Base-by-base conservation (phyloP, 1,140 invertebrate species). In the Coenobita brevimanus region DNA sequence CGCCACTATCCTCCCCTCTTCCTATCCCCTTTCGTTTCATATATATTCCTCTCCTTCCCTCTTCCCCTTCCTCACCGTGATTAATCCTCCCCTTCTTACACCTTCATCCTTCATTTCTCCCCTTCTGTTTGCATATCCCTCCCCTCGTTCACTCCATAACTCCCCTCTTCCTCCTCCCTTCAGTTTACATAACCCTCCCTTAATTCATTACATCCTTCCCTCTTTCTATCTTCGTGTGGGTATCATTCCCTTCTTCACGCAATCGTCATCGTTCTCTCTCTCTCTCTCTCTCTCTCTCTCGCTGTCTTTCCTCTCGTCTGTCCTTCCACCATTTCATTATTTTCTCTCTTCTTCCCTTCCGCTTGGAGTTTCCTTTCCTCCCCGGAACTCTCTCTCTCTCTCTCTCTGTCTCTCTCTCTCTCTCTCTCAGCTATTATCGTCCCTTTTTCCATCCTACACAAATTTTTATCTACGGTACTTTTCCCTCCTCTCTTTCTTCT, bases 401-500 rank as follows among this genome's bases (percentile, higher is more conserved):
- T 71, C 67, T 71, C 67, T 33, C n/a, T 27, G n/a, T 33, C 67
- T 71, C 67, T 71, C 67, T 71, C 67, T 71, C 67, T 71, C 67
- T 71, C 67, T n/a, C n/a, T n/a, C n/a, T n/a, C n/a, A n/a, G n/a
- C n/a, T n/a, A n/a, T n/a, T n/a, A n/a, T n/a, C n/a, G n/a, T n/a
- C n/a, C n/a, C n/a, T n/a, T n/a, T n/a, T n/a, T n/a, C n/a, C n/a
- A n/a, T n/a, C n/a, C n/a, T n/a, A n/a, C n/a, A n/a, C n/a, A n/a
- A n/a, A n/a, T n/a, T n/a, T n/a, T n/a, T n/a, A n/a, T n/a, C n/a
- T n/a, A n/a, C n/a, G n/a, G n/a, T n/a, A n/a, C n/a, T n/a, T 27
- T 33, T 71, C 67, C n/a, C 33, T 38, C 1, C 17, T 27, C 67
- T 71, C 30, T 33, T 17, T 15, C 67, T 21, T 71, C 36, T 27